Base-by-base conservation (phyloP, 2,113 vertebrate species). In the Eudorcas thomsonii region DNA sequence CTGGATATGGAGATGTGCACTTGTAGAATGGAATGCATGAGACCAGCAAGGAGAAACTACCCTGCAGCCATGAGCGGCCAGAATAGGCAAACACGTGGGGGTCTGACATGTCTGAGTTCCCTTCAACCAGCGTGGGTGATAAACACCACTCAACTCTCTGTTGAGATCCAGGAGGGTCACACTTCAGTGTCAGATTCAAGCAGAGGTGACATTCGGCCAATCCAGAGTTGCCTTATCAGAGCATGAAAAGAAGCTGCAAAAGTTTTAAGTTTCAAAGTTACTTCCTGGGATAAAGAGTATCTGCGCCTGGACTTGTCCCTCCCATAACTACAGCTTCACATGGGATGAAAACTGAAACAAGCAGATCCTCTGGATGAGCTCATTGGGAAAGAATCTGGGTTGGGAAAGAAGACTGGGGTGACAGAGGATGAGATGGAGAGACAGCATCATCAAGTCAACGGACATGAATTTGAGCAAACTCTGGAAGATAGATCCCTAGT, bases 1-100 rank as follows among this genome's bases (percentile, higher is more conserved):
- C 86, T 36, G 60, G 45, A 11, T 11, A 7, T 2, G 5, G 54
- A 90, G 39, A 21, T 0, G 0, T 5, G 1, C 16, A 17, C 2
- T 2, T 3, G 12, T 11, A 17, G 78, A n/a, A 30, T 0, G 9
- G 12, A 33, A 45, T 7, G 19, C 19, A 13, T 3, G 48, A 92
- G 36, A 21, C 60, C 43, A 80, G 33, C 16, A 11, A 78, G 15
- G n/a, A 19, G 50, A 28, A 33, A 1, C 2, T 15, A 16, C 0
- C 15, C 3, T 36, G 55, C 11, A 23, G 17, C 43, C 2, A 0
- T 43, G 5, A 26, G n/a, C 2, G 13, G 25, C 39, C 8, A 23
- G 14, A 10, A 36, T 14, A 9, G 43, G 82, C 2, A 21, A 8
- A 9, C 23, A 7, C 3, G 2, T 4, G 15, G 52, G 15, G 11